phyloP scores from a whole-genome alignment of 2,888 invertebrate genomes.

The Apamea sordens region DNA sequence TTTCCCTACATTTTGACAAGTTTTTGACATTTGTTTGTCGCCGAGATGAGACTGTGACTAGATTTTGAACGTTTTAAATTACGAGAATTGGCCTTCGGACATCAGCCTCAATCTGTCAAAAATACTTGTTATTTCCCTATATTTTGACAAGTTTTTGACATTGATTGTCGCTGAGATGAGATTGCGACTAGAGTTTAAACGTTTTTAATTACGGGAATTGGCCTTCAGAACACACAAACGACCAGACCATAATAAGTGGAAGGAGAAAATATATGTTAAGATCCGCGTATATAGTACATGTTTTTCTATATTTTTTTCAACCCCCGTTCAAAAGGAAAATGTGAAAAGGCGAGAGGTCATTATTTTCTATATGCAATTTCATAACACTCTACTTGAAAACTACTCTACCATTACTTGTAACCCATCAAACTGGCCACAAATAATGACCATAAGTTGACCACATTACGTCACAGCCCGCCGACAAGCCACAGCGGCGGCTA shows the following conservation, averaged over 20 bases:
- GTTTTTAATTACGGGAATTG: too few species aligned
- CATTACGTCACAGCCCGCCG: slow-evolving; percentile 46
- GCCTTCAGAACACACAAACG: not conserved
- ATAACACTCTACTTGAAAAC: not conserved
- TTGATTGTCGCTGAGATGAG: too few species aligned
- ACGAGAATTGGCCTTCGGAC: too few species aligned
- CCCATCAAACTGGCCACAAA: slow-evolving; percentile 30
- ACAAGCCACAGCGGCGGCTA: slow-evolving; percentile 72
- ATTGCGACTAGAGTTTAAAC: too few species aligned
- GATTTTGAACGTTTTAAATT: too few species aligned
- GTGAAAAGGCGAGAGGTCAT: not conserved
- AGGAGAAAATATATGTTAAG: not conserved
- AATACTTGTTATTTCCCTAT: too few species aligned
- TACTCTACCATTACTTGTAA: slow-evolving; percentile 2
- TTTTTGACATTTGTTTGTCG: too few species aligned
- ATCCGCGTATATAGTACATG: not conserved
- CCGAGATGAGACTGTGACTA: too few species aligned
- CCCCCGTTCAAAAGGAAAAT: not conserved
- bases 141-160: too few species aligned
- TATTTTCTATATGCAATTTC: not conserved
- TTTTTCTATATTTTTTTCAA: not conserved
- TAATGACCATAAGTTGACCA: slow-evolving; percentile 64
- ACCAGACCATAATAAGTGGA: not conserved
- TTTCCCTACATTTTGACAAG: too few species aligned
- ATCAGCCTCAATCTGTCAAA: too few species aligned